These are phyloP conservation scores for Metridium senile DNA, from an alignment of 92 coral and sea anemone genomes.

Conservation along the genomic window DNA sequence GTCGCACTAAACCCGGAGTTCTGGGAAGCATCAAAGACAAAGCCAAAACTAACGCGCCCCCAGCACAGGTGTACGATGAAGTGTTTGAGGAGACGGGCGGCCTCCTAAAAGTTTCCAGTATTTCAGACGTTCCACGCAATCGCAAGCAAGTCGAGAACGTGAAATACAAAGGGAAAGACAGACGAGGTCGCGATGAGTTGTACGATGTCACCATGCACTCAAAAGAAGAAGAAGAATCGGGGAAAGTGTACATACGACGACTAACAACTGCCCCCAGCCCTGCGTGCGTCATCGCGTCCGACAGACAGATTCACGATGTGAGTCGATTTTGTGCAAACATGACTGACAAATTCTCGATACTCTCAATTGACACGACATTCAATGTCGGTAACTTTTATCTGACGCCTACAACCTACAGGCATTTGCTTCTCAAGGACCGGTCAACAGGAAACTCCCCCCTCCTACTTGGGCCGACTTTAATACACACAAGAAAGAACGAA, in stretches of 20 bases:
- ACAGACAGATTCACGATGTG: conserved; percentile 50
- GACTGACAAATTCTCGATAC: conserved; percentile 7
- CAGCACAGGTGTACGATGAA: conserved; percentile 38
- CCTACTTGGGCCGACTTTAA: conserved; percentile 47
- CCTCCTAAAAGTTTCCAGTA: conserved; percentile 18
- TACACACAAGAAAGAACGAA: conserved; percentile 32
- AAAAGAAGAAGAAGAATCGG: conserved; percentile 47
- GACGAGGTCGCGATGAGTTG: conserved; percentile 33
- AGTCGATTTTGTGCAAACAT: conserved; percentile 41
- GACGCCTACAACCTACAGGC: conserved; percentile 53
- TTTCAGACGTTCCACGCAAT: conserved; percentile 17
- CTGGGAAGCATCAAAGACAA: conserved; percentile 45
- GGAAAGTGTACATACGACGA: conserved; percentile 37
- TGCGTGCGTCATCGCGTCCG: conserved; percentile 41
- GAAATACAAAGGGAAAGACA: conserved; percentile 13
- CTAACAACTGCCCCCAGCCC: conserved; percentile 39
- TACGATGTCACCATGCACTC: conserved; percentile 35
- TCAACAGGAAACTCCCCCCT: conserved; percentile 43
- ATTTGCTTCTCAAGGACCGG: conserved; percentile 18
- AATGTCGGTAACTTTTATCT: conserved; percentile 46
- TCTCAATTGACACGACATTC: conserved; percentile 51
- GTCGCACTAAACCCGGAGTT: background rate
- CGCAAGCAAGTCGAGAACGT: conserved; percentile 46
- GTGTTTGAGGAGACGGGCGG: conserved; percentile 56
- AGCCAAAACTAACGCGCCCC: conserved; percentile 8